Evolutionary conservation across 2,113 vertebrate species (phyloP), one percentile per base, ranked within the genome.

Genomic region (Pheucticus melanocephalus): DNA sequence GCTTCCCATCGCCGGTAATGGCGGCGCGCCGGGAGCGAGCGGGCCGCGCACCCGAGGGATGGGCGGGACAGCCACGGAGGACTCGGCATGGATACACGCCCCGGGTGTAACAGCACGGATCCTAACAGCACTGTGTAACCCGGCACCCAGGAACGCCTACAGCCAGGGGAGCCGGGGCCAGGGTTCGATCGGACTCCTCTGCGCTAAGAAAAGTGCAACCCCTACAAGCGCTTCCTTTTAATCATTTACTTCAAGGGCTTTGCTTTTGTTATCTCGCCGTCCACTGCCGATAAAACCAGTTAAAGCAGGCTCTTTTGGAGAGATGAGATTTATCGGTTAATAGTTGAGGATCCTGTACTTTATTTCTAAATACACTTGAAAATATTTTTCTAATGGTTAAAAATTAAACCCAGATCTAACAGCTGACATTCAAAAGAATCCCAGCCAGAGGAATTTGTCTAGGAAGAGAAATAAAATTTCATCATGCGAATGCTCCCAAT

Each of bases 311-410:
- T 57, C 73, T 90, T 59, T 28, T 33, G 57, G 44, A 76, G 44
- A 73, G 92, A 94, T 95, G 88, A 73, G 85, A 96, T 90, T 80
- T 87, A 85, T 94, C 95, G 53, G 77, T 84, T 73, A 61, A 82
- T 81, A 77, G 64, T 27, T 81, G 53, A 87, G 53, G 31, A 1
- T 92, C 60, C 44, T 63, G 63, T 65, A 59, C 71, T 90, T 79
- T 44, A 79, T 93, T 93, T 95, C 70, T 92, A 90, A 95, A 93
- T 53, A 44, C 23, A 21, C 69, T 93, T 96, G 19, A 81, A 95
- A 97, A 84, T 98, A 95, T 96, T 98, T 97, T 97, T 42, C 89
- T 92, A 98, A 69, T 68, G 92, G 98, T 98, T 98, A 98, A 98
- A 98, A 90, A 98, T 98, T 98, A 98, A 98, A 93, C 97, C 61